Base-by-base conservation (phyloP, 1,140 invertebrate species). In the Spodoptera litura region DNA sequence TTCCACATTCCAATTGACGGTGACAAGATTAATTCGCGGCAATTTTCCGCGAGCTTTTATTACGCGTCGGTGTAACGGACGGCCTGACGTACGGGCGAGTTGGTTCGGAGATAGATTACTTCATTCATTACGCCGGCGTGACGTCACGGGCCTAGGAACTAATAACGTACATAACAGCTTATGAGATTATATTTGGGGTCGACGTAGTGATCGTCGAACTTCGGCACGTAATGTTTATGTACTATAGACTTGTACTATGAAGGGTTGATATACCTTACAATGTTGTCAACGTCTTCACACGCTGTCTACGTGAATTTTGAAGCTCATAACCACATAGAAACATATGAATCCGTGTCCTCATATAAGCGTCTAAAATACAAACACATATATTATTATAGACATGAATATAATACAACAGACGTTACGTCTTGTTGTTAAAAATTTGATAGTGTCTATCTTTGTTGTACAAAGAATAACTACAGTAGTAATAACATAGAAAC, bases 51-150 rank as follows among this genome's bases (percentile, higher is more conserved):
- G 31, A 35, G 35, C 31, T 73, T 70, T 53, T 70, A 73, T 49
- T 58, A 58, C 71, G 71, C 71, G 55, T 44, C 55, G 71, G 71
- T 73, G 55, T 73, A 56, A 73, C 55, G 35, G 55, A 15, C 53
- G 55, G 71, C 20, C 55, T 73, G 71, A 73, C 25, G 71, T 73
- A 73, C 71, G 71, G 71, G n/a, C 70, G 61, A 76, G 61, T 55
- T 53, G 74, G 44, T 62, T 64, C 74, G 31, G 74, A 66, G 74
- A 76, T 66, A 53, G 74, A 76, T 76, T 64, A 75, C 58, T 75
- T 76, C 74, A 76, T 76, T 76, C 61, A 76, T 76, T 76, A 76
- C 59, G 58, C 52, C 72, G 27, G 49, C 12, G 61, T 64, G 74
- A 76, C 61, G 59, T 59, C 71, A 59, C 35, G 38, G 11, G 38